Base-by-base conservation (phyloP, 23 tunicate species). In the Styela clava region DNA sequence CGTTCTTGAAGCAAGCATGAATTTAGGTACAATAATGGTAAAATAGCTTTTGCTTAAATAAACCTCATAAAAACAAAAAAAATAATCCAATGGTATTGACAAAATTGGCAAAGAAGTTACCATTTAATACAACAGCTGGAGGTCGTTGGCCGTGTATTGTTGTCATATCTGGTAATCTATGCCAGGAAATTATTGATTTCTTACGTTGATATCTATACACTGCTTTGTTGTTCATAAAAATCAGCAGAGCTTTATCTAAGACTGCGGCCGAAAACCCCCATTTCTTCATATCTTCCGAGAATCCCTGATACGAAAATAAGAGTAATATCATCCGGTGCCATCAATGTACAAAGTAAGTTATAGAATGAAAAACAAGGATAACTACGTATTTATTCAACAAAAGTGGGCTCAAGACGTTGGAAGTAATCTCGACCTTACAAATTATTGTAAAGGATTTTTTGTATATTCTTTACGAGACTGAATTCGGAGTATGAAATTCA, bases 181-280 rank as follows among this genome's bases (percentile, higher is more conserved):
- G 26, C 80, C 80, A 74, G 31, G 61, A 31, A 23, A 23, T 22
- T 16, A 16, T 36, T 18, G 64, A 37, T 37, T 74, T 51, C 5
- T 24, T 24, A 9, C 64, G 64, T 36, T 74, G 80, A 35, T 31
- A 51, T 24, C 80, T 37, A 28, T 32, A 74, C 3, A 36, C 80
- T 25, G 19, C 19, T 51, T 74, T 74, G 64, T 74, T 74, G 80
- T 36, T 74, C 80, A 74, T 74, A 24, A 74, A 51, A 5, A 74
- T 52, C 2, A 37, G 28, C 28, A 74, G 30, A 2, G 63, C 80
- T 74, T 74, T 51, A n/a, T 36, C 28, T 23, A 74, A 5, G 3
- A 52, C 52, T 2, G 64, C 80, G 3, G 80, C 80, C 2, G 63
- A 31, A 27, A 74, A 74, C 3, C 64, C 52, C 80, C 80, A 74